These are phyloP conservation scores for Bujurquina vittata DNA, from an alignment of 2,113 vertebrate genomes.

Conservation along the genomic window DNA sequence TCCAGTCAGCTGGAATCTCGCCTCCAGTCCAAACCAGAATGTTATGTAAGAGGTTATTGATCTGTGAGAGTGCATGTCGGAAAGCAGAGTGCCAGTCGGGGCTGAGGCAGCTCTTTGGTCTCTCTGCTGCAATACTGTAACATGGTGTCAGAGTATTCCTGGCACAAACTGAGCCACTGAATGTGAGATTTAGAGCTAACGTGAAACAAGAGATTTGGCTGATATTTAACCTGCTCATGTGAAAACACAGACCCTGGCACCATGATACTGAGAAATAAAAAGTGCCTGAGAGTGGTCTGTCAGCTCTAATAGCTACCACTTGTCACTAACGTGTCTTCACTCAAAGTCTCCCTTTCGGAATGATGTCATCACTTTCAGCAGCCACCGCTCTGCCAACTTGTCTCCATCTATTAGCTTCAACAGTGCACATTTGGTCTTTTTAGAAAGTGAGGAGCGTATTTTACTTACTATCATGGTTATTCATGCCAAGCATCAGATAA, in stretches of 20 bases:
- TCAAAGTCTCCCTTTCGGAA: slow-evolving; percentile 31
- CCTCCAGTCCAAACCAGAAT: slow-evolving; percentile 76
- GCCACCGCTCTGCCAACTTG: slow-evolving; percentile 43
- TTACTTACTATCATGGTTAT: slow-evolving; percentile 31
- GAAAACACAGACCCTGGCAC: slow-evolving; percentile 25
- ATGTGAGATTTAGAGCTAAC: slow-evolving; percentile 1
- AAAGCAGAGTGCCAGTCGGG: slow-evolving; percentile 42
- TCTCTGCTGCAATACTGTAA: slow-evolving; percentile 46
- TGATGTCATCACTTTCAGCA: slow-evolving; percentile 68
- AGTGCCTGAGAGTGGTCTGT: slow-evolving; percentile 54
- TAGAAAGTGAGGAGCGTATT: slow-evolving; percentile 6
- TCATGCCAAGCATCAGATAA: slow-evolving; percentile 49
- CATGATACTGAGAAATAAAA: slow-evolving; percentile 37
- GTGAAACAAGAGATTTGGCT: slow-evolving; percentile 23
- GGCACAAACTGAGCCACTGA: slow-evolving; percentile 6
- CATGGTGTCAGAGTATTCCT: slow-evolving; percentile 32
- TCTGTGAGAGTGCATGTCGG: slow-evolving; percentile 60
- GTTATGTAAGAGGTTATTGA: slow-evolving; percentile 82
- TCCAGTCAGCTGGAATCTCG: slow-evolving; percentile 78
- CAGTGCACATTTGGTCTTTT: neutral
- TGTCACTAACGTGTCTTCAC: slow-evolving; percentile 55
- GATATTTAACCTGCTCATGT: slow-evolving; percentile 31
- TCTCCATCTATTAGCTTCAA: slow-evolving; percentile 64
- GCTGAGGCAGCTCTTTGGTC: slow-evolving; percentile 57
- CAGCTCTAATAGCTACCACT: slow-evolving; percentile 57